Evolutionary conservation across 37 sponge, comb jelly and placozoan species (phyloP), one percentile per base, ranked within the genome.

Genomic region (Eunapius fragilis): DNA sequence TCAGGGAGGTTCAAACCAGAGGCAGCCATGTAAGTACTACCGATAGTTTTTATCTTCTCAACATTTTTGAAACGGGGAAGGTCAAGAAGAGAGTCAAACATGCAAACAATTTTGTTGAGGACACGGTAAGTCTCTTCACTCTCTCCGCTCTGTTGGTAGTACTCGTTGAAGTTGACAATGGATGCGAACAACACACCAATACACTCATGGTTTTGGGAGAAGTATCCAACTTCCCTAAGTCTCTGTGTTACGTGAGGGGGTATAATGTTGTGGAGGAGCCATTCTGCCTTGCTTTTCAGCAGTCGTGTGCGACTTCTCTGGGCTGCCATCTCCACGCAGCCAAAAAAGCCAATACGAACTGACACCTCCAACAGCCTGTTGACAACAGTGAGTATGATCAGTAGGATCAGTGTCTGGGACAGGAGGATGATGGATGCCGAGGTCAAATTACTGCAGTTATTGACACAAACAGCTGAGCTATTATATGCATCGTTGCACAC

Each of bases 121-220:
- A 96, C 31, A n/a, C 93, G 71, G 32, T 75, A 49, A 9, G 80
- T 72, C 14, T 87, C 89, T 38, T 68, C 73, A n/a, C 37, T 80
- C 34, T 87, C 84, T 22, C 74, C 48, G 3, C 25, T 74, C 0
- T 90, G 71, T 25, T 35, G 41, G 67, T 82, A 86, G 31, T 95
- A 93, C 7, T 95, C 87, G 74, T 78, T 71, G 79, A 97, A 91
- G 83, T 97, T 97, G 69, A 86, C 91, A 31, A 97, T 93, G 28
- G 96, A 93, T 4, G 94, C 98, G 82, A 97, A 97, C 5, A 95
- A 85, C 31, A 97, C 98, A 28, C 96, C 96, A 34, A 95, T 96
- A 84, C 92, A 92, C n/a, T 95, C 94, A 48, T 95, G 90, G 69
- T 93, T 87, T n/a, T 91, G 90, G 0, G 98, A 97, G 67, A 83